Conservation (phyloP, 2,888 invertebrate species). For the Timema podura region DNA sequence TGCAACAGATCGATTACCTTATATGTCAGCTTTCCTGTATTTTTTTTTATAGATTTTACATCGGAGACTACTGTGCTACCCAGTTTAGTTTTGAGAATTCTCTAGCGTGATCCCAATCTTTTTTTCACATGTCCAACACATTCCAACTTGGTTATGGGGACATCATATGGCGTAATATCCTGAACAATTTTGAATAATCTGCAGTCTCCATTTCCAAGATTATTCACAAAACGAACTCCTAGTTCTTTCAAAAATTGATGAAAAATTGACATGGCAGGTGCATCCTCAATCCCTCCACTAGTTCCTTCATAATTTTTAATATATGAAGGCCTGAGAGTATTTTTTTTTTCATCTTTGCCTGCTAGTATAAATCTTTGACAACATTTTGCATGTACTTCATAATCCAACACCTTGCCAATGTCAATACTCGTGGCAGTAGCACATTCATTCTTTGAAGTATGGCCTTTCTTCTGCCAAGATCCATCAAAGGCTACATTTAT, state of each 20-base stretch:
- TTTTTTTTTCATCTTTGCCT: neutral
- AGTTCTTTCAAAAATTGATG: neutral
- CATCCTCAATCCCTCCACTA: neutral
- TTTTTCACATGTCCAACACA: neutral
- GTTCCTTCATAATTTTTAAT: neutral
- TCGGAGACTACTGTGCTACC: neutral
- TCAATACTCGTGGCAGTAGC: neutral
- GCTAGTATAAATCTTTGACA: constrained; percentile 10
- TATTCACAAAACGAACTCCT: neutral
- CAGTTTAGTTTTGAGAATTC: neutral
- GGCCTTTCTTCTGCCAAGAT: neutral
- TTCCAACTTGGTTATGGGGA: neutral
- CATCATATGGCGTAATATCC: neutral
- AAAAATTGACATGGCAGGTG: neutral
- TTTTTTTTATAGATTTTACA: neutral
- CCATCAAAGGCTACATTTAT: constrained; percentile 4
- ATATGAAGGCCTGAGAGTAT: neutral
- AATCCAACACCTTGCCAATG: constrained; percentile 10
- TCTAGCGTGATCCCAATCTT: neutral
- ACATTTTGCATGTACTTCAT: neutral
- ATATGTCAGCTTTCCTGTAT: neutral
- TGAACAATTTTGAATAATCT: neutral
- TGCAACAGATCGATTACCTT: neutral
- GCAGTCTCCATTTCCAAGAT: neutral
- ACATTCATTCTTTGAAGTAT: neutral